phyloP scores from a whole-genome alignment of 2,113 vertebrate genomes.

The Hystrix cristata region DNA sequence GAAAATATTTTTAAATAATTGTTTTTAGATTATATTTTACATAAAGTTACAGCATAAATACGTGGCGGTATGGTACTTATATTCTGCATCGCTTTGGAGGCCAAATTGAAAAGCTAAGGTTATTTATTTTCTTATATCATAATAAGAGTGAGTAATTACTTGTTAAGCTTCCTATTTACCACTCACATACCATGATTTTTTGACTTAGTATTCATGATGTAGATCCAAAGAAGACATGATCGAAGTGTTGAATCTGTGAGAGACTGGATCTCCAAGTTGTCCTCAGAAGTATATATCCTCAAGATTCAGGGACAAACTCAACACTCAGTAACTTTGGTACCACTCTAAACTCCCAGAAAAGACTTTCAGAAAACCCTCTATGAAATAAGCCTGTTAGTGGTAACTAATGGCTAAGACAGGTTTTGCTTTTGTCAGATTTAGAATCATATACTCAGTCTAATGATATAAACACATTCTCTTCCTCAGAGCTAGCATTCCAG shows the following conservation, averaged over 20 bases:
- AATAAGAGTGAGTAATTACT: conserved; percentile 1
- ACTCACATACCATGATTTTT: background rate
- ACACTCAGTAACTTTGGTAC: background rate
- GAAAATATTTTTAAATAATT: conserved; percentile 88
- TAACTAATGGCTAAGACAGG: background rate
- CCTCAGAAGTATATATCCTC: background rate
- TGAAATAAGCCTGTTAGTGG: background rate
- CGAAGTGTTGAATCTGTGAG: background rate
- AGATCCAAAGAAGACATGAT: background rate
- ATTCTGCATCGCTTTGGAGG: conserved; percentile 59
- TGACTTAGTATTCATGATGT: background rate
- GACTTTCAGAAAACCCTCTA: background rate
- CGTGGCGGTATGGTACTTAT: conserved; percentile 5
- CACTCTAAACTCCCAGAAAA: background rate
- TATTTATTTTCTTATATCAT: conserved; percentile 57
- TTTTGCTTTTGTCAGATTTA: background rate
- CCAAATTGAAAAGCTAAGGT: conserved; percentile 55
- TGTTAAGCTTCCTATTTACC: conserved; percentile 2
- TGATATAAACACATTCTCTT: background rate
- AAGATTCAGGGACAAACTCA: background rate
- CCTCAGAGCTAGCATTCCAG: background rate
- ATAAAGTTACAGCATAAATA: conserved; percentile 79
- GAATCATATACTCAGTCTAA: background rate
- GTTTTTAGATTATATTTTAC: conserved; percentile 76
- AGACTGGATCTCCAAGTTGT: background rate